Evolutionary conservation across 2,113 vertebrate species (phyloP).

Genomic region (Nicator chloris): DNA sequence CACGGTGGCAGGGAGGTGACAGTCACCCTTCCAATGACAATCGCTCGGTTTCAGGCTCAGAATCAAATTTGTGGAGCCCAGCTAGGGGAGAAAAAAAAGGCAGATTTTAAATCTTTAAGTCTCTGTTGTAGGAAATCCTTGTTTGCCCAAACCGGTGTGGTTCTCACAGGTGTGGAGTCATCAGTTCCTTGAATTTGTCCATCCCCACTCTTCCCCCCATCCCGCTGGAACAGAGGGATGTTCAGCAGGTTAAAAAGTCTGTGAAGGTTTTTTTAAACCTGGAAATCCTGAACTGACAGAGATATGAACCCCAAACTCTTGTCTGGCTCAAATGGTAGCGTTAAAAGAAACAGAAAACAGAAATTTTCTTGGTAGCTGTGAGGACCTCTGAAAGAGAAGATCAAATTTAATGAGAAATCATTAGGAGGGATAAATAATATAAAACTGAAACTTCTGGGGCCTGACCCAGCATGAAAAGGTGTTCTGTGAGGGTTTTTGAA

Average conservation of each 20-base stretch:
- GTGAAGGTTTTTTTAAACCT: neutral
- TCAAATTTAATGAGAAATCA: neutral
- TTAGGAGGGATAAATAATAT: neutral
- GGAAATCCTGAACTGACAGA: neutral
- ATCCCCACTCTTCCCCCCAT: neutral
- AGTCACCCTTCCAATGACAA: neutral
- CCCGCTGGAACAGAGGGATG: neutral
- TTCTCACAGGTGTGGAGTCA: neutral
- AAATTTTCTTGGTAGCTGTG: neutral
- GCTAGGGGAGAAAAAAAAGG: fast-evolving
- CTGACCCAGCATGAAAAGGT: neutral
- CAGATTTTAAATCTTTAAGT: neutral
- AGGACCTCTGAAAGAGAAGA: neutral
- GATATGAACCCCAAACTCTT: neutral
- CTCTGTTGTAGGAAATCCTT: neutral
- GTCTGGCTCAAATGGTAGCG: neutral
- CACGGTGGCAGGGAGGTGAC: neutral
- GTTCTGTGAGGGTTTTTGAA: neutral
- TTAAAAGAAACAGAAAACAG: neutral
- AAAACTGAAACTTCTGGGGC: neutral
- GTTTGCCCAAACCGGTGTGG: neutral
- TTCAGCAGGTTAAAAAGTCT: neutral
- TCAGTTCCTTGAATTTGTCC: neutral
- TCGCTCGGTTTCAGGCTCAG: neutral
- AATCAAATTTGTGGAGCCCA: neutral